Conservation (phyloP, 2,888 invertebrate species). For the Tryphoninae sp. region DNA sequence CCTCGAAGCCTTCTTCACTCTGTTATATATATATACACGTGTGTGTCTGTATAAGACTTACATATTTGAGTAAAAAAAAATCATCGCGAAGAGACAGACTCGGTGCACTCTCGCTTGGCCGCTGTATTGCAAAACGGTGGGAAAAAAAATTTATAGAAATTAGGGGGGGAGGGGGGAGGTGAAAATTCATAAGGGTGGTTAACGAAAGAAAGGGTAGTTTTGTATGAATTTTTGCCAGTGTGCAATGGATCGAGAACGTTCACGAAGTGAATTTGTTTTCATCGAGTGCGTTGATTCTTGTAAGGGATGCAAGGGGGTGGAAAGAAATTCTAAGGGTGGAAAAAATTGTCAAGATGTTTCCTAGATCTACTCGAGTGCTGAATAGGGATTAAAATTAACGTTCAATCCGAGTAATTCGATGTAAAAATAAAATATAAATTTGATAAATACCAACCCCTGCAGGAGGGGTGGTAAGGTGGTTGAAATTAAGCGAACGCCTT, state of each 20-base stretch:
- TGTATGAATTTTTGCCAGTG: too few relatives aligned
- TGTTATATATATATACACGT: conserved; percentile 52
- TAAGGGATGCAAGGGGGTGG: too few relatives aligned
- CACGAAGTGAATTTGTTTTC: too few relatives aligned
- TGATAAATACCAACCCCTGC: neutral
- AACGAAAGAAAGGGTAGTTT: too few relatives aligned
- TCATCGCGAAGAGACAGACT: too few relatives aligned
- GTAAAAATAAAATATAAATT: neutral
- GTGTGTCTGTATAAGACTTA: neutral
- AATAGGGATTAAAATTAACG: neutral
- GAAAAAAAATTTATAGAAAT: conserved; percentile 12
- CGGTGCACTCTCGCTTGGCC: conserved; percentile 41
- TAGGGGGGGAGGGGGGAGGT: too few relatives aligned
- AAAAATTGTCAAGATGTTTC: neutral
- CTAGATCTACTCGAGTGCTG: neutral
- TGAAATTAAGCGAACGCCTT: conserved; percentile 9
- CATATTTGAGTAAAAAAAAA: too few relatives aligned
- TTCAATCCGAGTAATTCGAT: neutral
- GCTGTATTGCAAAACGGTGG: conserved; percentile 46
- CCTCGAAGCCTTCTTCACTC: conserved; percentile 59
- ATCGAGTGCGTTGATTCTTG: too few relatives aligned
- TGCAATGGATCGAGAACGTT: too few relatives aligned
- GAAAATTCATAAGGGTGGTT: too few relatives aligned
- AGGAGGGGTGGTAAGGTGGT: neutral
- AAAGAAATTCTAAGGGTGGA: too few relatives aligned